A percentile compares a stretch with the other conserved stretches of the same genome.
Conservation (phyloP, 2,888 invertebrate genomes). For the Panorpa germanica region DNA sequence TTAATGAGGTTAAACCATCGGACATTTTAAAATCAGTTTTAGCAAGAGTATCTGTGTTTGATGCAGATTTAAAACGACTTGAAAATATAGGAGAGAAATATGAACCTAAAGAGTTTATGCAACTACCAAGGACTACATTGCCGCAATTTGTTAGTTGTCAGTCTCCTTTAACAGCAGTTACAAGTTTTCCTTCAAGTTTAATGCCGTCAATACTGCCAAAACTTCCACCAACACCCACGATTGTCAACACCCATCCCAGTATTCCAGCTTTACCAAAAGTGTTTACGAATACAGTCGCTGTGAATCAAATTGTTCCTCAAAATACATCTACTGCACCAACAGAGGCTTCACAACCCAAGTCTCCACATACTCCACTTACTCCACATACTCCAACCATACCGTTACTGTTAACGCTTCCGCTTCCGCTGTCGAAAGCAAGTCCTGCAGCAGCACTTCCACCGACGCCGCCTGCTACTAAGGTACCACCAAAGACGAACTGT, state of each 20-base stretch:
- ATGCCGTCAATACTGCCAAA: too few species aligned
- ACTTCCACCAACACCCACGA: slow-evolving; percentile 11
- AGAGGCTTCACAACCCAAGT: slow-evolving; percentile 9
- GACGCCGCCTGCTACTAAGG: slow-evolving; percentile 8
- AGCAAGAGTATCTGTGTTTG: slow-evolving; percentile 86
- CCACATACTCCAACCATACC: slow-evolving; percentile 10
- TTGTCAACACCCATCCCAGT: slow-evolving; percentile 11
- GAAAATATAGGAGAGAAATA: slow-evolving; percentile 75
- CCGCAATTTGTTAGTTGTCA: not conserved
- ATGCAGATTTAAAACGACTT: slow-evolving; percentile 84
- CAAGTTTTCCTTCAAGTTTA: too few species aligned
- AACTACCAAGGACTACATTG: slow-evolving; percentile 17
- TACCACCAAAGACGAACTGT: slow-evolving; percentile 7
- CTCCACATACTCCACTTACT: slow-evolving; percentile 8
- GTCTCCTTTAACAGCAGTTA: not conserved
- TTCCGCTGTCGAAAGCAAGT: slow-evolving; percentile 11
- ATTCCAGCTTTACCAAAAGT: slow-evolving; percentile 22
- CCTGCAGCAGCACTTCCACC: slow-evolving; percentile 10
- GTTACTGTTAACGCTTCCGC: slow-evolving; percentile 9
- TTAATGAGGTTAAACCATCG: slow-evolving; percentile 72
- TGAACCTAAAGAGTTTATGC: slow-evolving; percentile 40
- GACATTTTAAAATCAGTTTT: slow-evolving; percentile 84
- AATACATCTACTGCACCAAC: slow-evolving; percentile 9
- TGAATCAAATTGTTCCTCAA: too few species aligned
- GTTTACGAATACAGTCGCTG: slow-evolving; percentile 17